Conservation (phyloP, 2,113 vertebrate species). For the Rynchops niger region DNA sequence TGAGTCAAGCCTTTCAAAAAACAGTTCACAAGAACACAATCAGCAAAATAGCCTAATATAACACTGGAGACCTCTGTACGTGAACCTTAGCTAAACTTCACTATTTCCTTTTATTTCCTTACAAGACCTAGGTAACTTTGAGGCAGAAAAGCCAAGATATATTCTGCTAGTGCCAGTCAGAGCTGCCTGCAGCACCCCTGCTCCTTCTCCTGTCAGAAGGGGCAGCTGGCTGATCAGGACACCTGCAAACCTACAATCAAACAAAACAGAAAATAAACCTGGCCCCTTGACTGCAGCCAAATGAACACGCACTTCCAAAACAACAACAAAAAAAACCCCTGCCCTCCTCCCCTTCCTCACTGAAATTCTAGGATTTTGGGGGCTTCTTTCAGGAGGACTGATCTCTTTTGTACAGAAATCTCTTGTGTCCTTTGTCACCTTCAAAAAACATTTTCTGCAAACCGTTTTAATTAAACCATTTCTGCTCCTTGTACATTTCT, state of each 20-base stretch:
- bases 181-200: neutral
- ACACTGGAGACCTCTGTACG: neutral
- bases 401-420: neutral
- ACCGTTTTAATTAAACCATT: neutral
- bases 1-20: neutral
- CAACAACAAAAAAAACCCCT: neutral
- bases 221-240: neutral
- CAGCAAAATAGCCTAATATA: neutral
- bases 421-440: neutral
- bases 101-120: neutral
- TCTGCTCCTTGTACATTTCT: neutral
- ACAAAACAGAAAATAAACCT: neutral
- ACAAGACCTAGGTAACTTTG: neutral
- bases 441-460: neutral
- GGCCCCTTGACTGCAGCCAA: neutral
- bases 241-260: neutral
- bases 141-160: neutral
- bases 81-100: neutral
- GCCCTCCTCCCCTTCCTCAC: neutral
- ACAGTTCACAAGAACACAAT: neutral
- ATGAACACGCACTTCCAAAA: fast-evolving
- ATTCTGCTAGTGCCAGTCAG: neutral
- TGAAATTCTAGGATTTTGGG: neutral
- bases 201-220: neutral
- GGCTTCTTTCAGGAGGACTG: neutral